These are phyloP conservation scores for Athalia circularis DNA, from an alignment of 2,888 invertebrate genomes.

Conservation along the genomic window DNA sequence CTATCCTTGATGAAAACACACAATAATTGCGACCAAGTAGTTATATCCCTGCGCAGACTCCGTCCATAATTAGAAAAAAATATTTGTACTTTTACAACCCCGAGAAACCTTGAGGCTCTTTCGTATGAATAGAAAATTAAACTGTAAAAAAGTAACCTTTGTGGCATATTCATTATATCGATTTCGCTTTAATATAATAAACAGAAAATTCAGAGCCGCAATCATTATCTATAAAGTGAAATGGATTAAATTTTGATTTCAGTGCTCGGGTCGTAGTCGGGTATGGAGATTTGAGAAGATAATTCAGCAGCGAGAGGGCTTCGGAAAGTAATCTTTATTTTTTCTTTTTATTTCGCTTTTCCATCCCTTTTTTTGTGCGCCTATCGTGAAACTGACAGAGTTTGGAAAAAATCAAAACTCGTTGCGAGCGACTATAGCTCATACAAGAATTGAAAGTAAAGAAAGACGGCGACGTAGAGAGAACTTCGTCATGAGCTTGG, in stretches of 20 bases:
- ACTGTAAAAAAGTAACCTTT: too few species aligned
- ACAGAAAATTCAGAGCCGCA: background rate
- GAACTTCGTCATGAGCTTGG: slow-evolving; percentile 19
- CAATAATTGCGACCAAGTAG: too few species aligned
- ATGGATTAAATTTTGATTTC: slow-evolving; percentile 46
- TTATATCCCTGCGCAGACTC: too few species aligned
- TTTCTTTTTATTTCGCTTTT: too few species aligned
- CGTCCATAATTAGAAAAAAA: too few species aligned
- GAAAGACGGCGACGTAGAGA: background rate
- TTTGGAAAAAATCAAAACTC: too few species aligned
- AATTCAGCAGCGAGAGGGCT: slow-evolving; percentile 24
- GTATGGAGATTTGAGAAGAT: slow-evolving; percentile 44
- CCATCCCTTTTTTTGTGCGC: too few species aligned
- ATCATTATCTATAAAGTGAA: slow-evolving; percentile 25
- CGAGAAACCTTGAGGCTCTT: too few species aligned
- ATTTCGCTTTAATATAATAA: background rate
- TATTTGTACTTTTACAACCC: too few species aligned
- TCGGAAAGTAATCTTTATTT: background rate
- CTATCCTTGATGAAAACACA: too few species aligned
- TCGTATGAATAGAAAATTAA: too few species aligned
- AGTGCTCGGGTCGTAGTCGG: slow-evolving; percentile 45
- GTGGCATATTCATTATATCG: background rate
- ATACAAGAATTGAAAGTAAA: background rate
- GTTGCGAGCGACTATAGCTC: background rate
- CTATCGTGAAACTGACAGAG: too few species aligned